Conservation (phyloP, 2,888 invertebrate genomes). For the Exocentrus adspersus region DNA sequence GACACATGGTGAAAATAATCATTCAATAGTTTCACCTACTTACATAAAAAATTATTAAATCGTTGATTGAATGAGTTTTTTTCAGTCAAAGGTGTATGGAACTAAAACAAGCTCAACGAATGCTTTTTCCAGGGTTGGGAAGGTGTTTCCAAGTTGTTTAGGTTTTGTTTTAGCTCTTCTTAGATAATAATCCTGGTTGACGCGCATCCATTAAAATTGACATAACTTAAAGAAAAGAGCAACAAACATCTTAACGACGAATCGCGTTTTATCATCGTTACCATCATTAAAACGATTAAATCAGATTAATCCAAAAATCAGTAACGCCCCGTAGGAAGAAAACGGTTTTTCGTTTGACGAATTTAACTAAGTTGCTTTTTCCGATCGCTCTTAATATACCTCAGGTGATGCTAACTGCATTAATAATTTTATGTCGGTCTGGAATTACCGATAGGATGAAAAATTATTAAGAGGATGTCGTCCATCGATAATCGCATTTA, state of each 20-base stretch:
- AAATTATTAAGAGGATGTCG: slow-evolving; percentile 15
- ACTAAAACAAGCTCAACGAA: too few species aligned
- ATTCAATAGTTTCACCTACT: too few species aligned
- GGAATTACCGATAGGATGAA: slow-evolving; percentile 9
- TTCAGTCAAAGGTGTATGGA: too few species aligned
- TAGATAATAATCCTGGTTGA: too few species aligned
- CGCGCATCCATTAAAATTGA: too few species aligned
- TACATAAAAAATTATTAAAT: too few species aligned
- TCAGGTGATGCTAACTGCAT: slow-evolving; percentile 16
- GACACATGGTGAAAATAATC: too few species aligned
- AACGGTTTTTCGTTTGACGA: slow-evolving; percentile 12
- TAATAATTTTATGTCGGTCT: slow-evolving; percentile 6
- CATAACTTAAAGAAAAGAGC: not conserved
- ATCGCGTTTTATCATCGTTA: slow-evolving; percentile 1
- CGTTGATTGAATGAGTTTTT: too few species aligned
- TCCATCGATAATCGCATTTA: too few species aligned
- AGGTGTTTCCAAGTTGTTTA: too few species aligned
- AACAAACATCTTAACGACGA: not conserved
- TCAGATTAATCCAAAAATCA: slow-evolving; percentile 10
- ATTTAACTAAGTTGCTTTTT: slow-evolving; percentile 21
- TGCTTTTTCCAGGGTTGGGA: too few species aligned
- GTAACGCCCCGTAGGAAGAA: not conserved
- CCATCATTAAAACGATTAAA: slow-evolving; percentile 3
- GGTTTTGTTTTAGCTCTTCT: too few species aligned
- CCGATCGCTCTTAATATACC: slow-evolving; percentile 23